A percentile compares a stretch with the other conserved stretches of the same genome.
Evolutionary conservation across 2,888 invertebrate genomes (phyloP).

Genomic region (Athalia rosae): DNA sequence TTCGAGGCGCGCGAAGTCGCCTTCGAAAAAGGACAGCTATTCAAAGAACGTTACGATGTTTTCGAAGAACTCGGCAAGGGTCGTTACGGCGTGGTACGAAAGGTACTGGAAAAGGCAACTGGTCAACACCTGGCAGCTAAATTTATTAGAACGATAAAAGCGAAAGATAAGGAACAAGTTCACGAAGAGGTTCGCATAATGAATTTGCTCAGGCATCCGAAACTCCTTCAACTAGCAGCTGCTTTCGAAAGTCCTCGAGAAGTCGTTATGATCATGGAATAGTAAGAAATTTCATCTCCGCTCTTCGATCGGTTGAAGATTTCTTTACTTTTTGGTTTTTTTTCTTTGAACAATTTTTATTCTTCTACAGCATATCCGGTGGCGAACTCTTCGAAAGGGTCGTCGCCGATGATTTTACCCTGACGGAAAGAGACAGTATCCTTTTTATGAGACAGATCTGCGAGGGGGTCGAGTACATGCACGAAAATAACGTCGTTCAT

Average conservation of each 20-base stretch:
- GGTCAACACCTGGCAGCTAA: slow-evolving; percentile 87
- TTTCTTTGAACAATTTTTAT: background rate
- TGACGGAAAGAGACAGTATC: slow-evolving; percentile 87
- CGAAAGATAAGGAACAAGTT: slow-evolving; percentile 85
- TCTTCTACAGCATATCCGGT: slow-evolving; percentile 84
- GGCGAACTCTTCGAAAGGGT: slow-evolving; percentile 96
- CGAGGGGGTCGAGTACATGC: slow-evolving; percentile 93
- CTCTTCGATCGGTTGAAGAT: background rate
- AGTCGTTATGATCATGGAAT: slow-evolving; percentile 92
- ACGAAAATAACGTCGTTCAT: slow-evolving; percentile 88
- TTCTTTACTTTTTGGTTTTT: background rate
- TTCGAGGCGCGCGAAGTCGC: slow-evolving; percentile 70
- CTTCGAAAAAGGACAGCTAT: slow-evolving; percentile 77
- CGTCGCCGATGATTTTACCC: slow-evolving; percentile 92
- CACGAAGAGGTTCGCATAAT: slow-evolving; percentile 90
- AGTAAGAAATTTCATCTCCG: slow-evolving; percentile 78
- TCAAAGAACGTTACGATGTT: slow-evolving; percentile 79
- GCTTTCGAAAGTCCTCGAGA: slow-evolving; percentile 86
- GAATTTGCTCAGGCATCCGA: slow-evolving; percentile 88
- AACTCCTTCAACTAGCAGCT: slow-evolving; percentile 87
- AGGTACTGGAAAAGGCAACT: slow-evolving; percentile 80
- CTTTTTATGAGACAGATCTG: slow-evolving; percentile 93
- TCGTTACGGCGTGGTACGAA: slow-evolving; percentile 83
- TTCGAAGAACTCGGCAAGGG: slow-evolving; percentile 86
- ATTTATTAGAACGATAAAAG: slow-evolving; percentile 83